Percentiles rank a stretch among this genome's conserved stretches.
phyloP scores from a whole-genome alignment of 1,140 invertebrate species.

The Papilio dardanus region DNA sequence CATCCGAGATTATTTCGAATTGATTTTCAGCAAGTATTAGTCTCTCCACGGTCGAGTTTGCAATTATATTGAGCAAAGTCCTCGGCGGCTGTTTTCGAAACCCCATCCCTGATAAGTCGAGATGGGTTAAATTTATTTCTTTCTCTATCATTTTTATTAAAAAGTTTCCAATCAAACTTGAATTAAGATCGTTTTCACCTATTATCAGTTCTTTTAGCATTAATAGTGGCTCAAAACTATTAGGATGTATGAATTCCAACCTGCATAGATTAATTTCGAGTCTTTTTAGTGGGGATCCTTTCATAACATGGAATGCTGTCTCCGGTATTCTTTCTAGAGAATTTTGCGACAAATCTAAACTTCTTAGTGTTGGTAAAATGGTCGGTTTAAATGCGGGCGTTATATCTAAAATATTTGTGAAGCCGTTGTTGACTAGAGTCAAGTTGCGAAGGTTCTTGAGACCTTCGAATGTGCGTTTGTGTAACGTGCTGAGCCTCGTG shows the following conservation, averaged over 20 bases:
- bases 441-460: constrained; percentile 69
- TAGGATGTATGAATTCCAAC: constrained; percentile 78
- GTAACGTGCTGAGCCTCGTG: constrained; percentile 55
- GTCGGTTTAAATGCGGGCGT: constrained; percentile 59
- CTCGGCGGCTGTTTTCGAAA: constrained; percentile 77
- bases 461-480: constrained; percentile 62
- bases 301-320: constrained; percentile 66
- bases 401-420: constrained; percentile 61
- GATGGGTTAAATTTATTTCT: constrained; percentile 68
- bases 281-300: constrained; percentile 58
- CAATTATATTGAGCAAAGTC: constrained; percentile 75
- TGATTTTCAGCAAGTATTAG: constrained; percentile 81
- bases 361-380: constrained; percentile 62
- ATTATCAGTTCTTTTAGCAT: constrained; percentile 75
- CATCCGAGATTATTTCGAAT: constrained; percentile 78
- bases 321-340: constrained; percentile 64
- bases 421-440: constrained; percentile 76
- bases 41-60: constrained; percentile 75
- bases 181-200: constrained; percentile 80
- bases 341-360: constrained; percentile 74
- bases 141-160: constrained; percentile 61
- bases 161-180: constrained; percentile 68
- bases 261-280: constrained; percentile 80
- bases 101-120: constrained; percentile 81
- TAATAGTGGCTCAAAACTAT: constrained; percentile 73